Conservation (phyloP, 2,113 vertebrate species). For the Microtus richardsoni region DNA sequence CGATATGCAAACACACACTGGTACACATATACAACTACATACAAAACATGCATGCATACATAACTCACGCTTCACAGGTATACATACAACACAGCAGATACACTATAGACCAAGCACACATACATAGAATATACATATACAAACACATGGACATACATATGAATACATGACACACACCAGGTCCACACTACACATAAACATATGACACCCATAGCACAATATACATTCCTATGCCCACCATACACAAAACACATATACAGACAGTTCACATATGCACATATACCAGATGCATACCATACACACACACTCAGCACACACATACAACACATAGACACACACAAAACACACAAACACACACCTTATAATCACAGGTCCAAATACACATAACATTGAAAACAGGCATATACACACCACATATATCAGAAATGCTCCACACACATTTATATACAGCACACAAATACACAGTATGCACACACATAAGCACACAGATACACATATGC, state of each 20-base stretch:
- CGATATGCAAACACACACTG: neutral
- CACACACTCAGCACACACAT: neutral
- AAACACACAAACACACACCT: neutral
- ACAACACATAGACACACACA: neutral
- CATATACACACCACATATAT: neutral
- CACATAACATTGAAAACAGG: neutral
- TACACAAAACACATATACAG: neutral
- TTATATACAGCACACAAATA: accelerated
- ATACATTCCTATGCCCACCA: neutral
- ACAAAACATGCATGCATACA: neutral
- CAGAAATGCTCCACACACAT: neutral
- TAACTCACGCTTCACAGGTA: neutral
- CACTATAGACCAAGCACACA: neutral
- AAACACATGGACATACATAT: neutral
- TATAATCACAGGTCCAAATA: neutral
- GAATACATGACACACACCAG: neutral
- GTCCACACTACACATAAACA: neutral
- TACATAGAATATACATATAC: neutral
- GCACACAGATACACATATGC: neutral
- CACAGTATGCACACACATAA: neutral
- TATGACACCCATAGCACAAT: neutral
- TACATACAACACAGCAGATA: neutral
- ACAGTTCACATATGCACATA: neutral
- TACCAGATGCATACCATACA: neutral
- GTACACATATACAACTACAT: neutral